Evolutionary conservation across 1,140 invertebrate genomes (phyloP).

Genomic region (Drosophila triauraria): DNA sequence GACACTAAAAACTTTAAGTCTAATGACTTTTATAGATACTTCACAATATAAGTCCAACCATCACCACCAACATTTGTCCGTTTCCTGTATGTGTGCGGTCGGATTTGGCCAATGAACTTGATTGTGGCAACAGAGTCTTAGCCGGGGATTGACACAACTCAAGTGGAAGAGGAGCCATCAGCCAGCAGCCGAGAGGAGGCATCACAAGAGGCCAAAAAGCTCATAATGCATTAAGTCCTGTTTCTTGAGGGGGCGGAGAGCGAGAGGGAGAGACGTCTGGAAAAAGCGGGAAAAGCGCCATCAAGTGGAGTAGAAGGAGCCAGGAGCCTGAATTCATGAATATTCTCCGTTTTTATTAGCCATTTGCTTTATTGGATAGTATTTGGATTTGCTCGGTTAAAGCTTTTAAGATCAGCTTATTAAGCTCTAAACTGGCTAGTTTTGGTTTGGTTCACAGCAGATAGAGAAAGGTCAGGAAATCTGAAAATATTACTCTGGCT

Average conservation of each 20-base stretch:
- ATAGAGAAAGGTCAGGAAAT: background rate
- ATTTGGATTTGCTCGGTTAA: conserved; percentile 18
- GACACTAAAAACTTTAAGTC: conserved; percentile 64
- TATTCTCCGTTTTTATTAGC: conserved; percentile 48
- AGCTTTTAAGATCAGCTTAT: conserved; percentile 44
- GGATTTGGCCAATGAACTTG: conserved; percentile 64
- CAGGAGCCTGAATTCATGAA: conserved; percentile 6
- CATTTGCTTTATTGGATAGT: conserved; percentile 21
- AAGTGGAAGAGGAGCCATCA: conserved; percentile 50
- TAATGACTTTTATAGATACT: conserved; percentile 73
- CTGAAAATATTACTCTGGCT: background rate
- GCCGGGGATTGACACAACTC: conserved; percentile 53
- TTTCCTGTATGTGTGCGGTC: conserved; percentile 22
- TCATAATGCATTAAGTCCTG: conserved; percentile 53
- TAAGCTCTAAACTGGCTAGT: conserved; percentile 7
- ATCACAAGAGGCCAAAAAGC: conserved; percentile 52
- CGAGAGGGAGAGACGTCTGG: no score
- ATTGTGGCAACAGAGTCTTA: conserved; percentile 58
- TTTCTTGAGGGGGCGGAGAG: background rate
- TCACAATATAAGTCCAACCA: conserved; percentile 32
- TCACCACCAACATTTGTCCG: background rate
- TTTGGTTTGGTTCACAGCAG: background rate
- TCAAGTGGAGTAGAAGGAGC: background rate
- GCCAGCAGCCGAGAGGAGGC: background rate
- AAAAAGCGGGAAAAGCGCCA: conserved; percentile 5